Evolutionary conservation across 2,888 invertebrate species (phyloP).

Genomic region (Drosophila percnosoma): DNA sequence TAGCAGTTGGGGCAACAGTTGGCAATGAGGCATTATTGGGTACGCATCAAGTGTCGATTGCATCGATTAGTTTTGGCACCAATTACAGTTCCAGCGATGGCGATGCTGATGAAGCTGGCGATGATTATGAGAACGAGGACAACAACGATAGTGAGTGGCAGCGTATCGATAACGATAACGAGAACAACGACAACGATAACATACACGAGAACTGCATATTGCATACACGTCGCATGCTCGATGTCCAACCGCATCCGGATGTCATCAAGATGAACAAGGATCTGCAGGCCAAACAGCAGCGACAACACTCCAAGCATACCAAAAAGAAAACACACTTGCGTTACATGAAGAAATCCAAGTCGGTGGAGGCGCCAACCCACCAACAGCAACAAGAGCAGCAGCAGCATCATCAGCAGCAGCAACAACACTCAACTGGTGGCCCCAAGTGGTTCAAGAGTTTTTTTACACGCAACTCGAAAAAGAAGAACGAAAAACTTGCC

Average conservation of each 20-base stretch:
- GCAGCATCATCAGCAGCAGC: conserved; percentile 52
- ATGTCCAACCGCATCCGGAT: conserved; percentile 83
- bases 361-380: conserved; percentile 45
- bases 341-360: conserved; percentile 63
- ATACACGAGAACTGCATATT: conserved; percentile 73
- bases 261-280: conserved; percentile 81
- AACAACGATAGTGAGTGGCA: conserved; percentile 37
- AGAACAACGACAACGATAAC: conserved; percentile 13
- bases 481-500: conserved; percentile 72
- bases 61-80: conserved; percentile 79
- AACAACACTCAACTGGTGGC: conserved; percentile 56
- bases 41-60: conserved; percentile 54
- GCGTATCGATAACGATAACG: conserved; percentile 27
- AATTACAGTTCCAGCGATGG: conserved; percentile 60
- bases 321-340: conserved; percentile 51
- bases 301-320: conserved; percentile 54
- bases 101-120: conserved; percentile 19
- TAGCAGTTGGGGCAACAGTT: conserved; percentile 30
- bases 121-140: conserved; percentile 1
- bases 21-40: neutral
- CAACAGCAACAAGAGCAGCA: conserved; percentile 48
- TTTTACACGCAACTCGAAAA: conserved; percentile 77
- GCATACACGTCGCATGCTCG: conserved; percentile 79
- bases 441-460: conserved; percentile 57
- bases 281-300: conserved; percentile 64